Percentiles rank a stretch among this genome's conserved stretches.
These are phyloP conservation scores for Choloepus didactylus DNA, from an alignment of 2,797 vertebrate species.

Conservation along the genomic window DNA sequence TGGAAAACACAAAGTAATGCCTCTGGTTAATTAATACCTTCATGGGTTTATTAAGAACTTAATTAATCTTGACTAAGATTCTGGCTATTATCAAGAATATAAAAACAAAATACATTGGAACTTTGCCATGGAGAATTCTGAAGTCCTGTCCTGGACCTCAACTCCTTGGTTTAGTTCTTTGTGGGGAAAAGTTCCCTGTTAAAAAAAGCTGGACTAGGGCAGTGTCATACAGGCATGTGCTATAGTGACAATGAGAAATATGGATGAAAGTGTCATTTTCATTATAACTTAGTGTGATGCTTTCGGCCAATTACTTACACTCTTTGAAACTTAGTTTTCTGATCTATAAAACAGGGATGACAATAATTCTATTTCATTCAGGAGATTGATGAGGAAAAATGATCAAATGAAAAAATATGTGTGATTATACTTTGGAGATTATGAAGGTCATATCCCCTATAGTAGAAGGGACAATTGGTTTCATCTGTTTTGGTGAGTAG, in stretches of 20 bases:
- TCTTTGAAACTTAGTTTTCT: background rate
- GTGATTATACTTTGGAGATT: background rate
- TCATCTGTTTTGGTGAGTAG: background rate
- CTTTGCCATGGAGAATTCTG: background rate
- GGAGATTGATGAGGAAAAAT: background rate
- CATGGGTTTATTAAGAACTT: background rate
- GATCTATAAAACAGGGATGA: background rate
- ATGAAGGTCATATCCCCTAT: background rate
- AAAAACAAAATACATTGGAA: background rate
- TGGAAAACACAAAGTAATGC: background rate
- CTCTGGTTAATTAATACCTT: background rate
- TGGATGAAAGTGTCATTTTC: rapidly evolving
- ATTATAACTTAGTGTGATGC: background rate
- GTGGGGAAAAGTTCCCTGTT: background rate
- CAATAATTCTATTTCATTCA: background rate
- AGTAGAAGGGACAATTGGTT: background rate
- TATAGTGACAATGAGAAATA: rapidly evolving
- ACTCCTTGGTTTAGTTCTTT: background rate
- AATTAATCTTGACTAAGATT: background rate
- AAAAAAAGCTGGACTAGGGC: no score
- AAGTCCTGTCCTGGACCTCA: background rate
- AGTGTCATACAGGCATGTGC: rapidly evolving
- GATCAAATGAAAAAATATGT: background rate
- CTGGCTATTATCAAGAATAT: background rate
- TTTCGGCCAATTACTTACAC: background rate